Evolutionary conservation across 2,888 invertebrate genomes (phyloP), one percentile per base, ranked within the genome.

Genomic region (Capitulum mitella): DNA sequence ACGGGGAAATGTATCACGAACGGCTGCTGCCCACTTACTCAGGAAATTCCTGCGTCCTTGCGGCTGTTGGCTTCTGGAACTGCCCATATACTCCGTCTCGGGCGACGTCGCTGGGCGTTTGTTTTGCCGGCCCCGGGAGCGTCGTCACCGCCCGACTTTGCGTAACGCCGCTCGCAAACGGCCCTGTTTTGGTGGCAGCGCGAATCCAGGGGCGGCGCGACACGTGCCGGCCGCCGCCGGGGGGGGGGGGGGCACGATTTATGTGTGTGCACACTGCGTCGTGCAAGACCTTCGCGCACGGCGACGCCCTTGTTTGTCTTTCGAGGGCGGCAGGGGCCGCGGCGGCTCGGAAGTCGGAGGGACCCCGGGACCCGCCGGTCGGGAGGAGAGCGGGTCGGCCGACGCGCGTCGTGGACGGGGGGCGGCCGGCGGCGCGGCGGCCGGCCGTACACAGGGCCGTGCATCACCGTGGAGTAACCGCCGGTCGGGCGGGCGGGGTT

Each of bases 361-460:
- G 51, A 6, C 51, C 12, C 12, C 12, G 16, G 51, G 16, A 16
- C 51, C 3, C 6, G 43, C 43, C 19, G 1, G 22, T 16, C 22
- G 19, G 16, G 29, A 29, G 58, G 14, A 1, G 48, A 19, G 48
- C 48, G 14, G 16, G n/a, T n/a, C n/a, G n/a, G n/a, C n/a, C n/a
- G 54, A 6, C n/a, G 54, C n/a, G 5, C 10, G 26, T 2, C n/a
- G 10, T 26, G 2, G 26, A n/a, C n/a, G 54, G 10, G 5, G 54
- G 22, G 87, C 87, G 85, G 87, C 86, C 86, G 86, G 86, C 84
- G 87, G 85, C 34, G 84, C 84, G 82, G 86, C 87, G 6, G 58
- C 58, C 58, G 58, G 58, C 64, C 19, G 64, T 64, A 64, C 64
- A 64, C 64, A 64, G 64, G 22, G 64, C 34, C 64, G 64, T 64